Percentiles rank a stretch among this genome's conserved stretches.
phyloP scores from a whole-genome alignment of 1,140 invertebrate genomes.

The Protaetia brevitarsis region DNA sequence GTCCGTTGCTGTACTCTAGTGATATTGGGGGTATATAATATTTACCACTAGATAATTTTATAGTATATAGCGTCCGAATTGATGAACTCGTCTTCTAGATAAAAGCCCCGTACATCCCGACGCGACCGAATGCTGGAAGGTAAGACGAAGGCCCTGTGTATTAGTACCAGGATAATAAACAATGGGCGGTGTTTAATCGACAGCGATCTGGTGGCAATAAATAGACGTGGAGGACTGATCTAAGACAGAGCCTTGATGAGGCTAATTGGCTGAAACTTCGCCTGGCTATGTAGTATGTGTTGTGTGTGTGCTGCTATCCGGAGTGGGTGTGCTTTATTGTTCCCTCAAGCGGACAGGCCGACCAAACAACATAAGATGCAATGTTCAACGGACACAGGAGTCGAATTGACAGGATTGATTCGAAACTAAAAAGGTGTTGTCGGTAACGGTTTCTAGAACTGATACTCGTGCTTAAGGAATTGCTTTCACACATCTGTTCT shows the following conservation, averaged over 20 bases:
- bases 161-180: slow-evolving; percentile 26
- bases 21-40: not conserved
- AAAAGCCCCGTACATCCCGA: not conserved
- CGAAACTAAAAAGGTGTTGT: slow-evolving; percentile 18
- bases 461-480: not conserved
- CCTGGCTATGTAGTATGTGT: slow-evolving; percentile 23
- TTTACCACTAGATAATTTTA: not conserved
- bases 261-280: slow-evolving; percentile 27
- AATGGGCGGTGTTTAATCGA: slow-evolving; percentile 27
- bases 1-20: not conserved
- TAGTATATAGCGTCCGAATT: not conserved
- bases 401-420: slow-evolving; percentile 16
- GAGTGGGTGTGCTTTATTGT: slow-evolving; percentile 26
- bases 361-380: slow-evolving; percentile 14
- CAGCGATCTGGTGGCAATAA: slow-evolving; percentile 28
- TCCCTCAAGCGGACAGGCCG: slow-evolving; percentile 1
- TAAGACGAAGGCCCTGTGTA: not conserved
- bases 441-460: slow-evolving; percentile 7
- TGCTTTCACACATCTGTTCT: slow-evolving; percentile 11
- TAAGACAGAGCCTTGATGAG: slow-evolving; percentile 28
- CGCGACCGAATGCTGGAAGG: not conserved
- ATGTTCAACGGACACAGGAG: slow-evolving; percentile 15
- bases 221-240: slow-evolving; percentile 28
- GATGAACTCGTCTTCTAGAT: not conserved
- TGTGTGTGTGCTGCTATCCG: not conserved